Evolutionary conservation across 1,140 invertebrate genomes (phyloP).

Genomic region (Drosophila bipectinata): DNA sequence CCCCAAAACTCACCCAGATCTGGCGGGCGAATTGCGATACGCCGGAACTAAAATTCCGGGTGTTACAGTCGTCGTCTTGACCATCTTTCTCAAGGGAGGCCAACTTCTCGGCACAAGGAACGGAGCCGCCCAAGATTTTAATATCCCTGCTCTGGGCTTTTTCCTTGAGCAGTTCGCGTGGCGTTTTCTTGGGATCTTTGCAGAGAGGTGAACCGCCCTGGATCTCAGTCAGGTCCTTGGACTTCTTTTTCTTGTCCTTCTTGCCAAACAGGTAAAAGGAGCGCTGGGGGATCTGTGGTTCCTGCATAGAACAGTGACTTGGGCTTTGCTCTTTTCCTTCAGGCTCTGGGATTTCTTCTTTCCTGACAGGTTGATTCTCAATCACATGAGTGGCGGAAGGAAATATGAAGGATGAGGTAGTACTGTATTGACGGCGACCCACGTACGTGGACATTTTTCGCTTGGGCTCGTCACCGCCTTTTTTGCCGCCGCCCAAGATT

Average conservation of each 20-base stretch:
- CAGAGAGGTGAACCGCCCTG: constrained; percentile 10
- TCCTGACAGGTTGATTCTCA: neutral
- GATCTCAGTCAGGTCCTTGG: constrained; percentile 23
- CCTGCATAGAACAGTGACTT: neutral
- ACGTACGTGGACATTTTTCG: constrained; percentile 17
- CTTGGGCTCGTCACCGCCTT: neutral
- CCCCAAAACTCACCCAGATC: constrained; percentile 27
- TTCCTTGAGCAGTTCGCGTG: constrained; percentile 12
- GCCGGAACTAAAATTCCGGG: neutral
- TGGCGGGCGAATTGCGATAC: neutral
- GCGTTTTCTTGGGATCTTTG: neutral
- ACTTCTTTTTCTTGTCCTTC: constrained; percentile 1
- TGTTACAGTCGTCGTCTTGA: constrained; percentile 2
- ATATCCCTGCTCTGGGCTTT: constrained; percentile 4
- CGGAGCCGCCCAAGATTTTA: constrained; percentile 30
- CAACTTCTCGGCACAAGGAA: constrained; percentile 16
- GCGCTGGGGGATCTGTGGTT: neutral
- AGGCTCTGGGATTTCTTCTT: neutral
- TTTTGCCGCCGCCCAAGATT: constrained; percentile 5
- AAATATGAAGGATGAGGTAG: neutral
- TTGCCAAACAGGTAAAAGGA: constrained; percentile 7
- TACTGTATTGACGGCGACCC: constrained; percentile 7
- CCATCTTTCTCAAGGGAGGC: neutral
- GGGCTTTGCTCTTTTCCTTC: neutral
- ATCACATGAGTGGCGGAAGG: neutral